phyloP scores from a whole-genome alignment of 2,797 vertebrate genomes.

The Amniataba percoides region DNA sequence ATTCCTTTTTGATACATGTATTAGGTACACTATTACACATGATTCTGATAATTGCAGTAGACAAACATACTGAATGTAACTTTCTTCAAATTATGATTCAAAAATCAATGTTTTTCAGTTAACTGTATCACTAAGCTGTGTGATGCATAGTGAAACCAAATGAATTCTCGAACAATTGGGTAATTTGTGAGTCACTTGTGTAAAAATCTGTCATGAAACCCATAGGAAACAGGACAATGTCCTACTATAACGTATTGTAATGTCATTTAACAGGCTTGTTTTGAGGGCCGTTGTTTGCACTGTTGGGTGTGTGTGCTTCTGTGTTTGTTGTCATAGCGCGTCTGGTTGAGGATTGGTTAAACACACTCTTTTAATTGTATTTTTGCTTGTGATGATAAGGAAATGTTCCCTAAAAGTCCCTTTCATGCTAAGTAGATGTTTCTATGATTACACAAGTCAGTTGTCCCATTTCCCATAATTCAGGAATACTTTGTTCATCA shows the following conservation, averaged over 20 bases:
- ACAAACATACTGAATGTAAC: too few relatives aligned
- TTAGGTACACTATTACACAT: too few relatives aligned
- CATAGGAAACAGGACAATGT: neutral
- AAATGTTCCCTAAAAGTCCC: neutral
- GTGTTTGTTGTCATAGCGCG: constrained; percentile 15
- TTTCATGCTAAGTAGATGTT: neutral
- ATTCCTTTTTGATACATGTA: too few relatives aligned
- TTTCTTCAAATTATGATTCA: too few relatives aligned
- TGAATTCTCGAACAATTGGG: neutral
- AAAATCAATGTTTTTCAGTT: neutral
- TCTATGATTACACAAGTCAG: neutral
- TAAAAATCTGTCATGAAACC: constrained; percentile 1
- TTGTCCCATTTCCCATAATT: neutral
- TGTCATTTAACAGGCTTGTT: constrained; percentile 36
- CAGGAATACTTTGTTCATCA: neutral
- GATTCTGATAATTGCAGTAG: too few relatives aligned
- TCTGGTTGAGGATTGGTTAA: constrained; percentile 15
- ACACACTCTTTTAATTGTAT: constrained; percentile 14
- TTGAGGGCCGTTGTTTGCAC: constrained; percentile 54
- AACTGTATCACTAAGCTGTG: neutral
- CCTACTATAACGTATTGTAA: neutral
- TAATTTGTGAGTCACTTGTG: neutral
- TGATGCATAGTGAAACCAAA: constrained; percentile 17
- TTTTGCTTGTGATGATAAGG: neutral
- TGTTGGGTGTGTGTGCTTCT: constrained; percentile 41